A percentile compares a stretch with the other conserved stretches of the same genome.
These are phyloP conservation scores for Ornithoptera alexandrae DNA, from an alignment of 2,888 invertebrate species.

Conservation along the genomic window DNA sequence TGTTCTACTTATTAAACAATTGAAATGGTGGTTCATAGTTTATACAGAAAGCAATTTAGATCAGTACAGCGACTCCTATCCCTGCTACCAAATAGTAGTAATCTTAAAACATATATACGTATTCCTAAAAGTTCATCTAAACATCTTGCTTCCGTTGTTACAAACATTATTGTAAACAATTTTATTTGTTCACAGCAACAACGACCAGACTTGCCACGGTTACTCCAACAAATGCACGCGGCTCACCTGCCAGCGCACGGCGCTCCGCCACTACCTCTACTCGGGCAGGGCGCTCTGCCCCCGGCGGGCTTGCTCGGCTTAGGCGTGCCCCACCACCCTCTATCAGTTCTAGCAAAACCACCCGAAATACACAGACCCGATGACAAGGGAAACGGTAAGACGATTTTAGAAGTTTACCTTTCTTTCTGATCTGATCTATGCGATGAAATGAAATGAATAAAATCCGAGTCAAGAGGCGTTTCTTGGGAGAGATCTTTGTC, in stretches of 20 bases:
- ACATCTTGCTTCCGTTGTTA: not conserved
- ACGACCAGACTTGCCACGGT: slow-evolving; percentile 89
- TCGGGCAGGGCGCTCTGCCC: slow-evolving; percentile 72
- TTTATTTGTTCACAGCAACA: slow-evolving; percentile 77
- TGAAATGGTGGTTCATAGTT: too few species aligned
- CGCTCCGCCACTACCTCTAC: slow-evolving; percentile 84
- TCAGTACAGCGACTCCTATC: too few species aligned
- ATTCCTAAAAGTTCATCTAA: not conserved
- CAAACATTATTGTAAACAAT: not conserved
- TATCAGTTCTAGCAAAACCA: slow-evolving; percentile 88
- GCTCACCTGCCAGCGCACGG: slow-evolving; percentile 88
- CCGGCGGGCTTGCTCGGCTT: slow-evolving; percentile 84
- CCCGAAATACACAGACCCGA: slow-evolving; percentile 88
- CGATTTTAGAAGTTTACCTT: not conserved
- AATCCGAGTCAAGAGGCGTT: too few species aligned
- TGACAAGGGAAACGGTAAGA: slow-evolving; percentile 88
- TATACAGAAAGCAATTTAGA: too few species aligned
- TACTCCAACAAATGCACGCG: slow-evolving; percentile 96
- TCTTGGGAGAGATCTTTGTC: too few species aligned
- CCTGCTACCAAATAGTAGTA: too few species aligned
- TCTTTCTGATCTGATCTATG: too few species aligned
- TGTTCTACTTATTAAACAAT: too few species aligned
- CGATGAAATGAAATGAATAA: too few species aligned
- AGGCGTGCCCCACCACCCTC: slow-evolving; percentile 85
- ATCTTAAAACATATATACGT: too few species aligned